Base-by-base conservation (phyloP, 2,888 invertebrate species). In the Synergus gifuensis region DNA sequence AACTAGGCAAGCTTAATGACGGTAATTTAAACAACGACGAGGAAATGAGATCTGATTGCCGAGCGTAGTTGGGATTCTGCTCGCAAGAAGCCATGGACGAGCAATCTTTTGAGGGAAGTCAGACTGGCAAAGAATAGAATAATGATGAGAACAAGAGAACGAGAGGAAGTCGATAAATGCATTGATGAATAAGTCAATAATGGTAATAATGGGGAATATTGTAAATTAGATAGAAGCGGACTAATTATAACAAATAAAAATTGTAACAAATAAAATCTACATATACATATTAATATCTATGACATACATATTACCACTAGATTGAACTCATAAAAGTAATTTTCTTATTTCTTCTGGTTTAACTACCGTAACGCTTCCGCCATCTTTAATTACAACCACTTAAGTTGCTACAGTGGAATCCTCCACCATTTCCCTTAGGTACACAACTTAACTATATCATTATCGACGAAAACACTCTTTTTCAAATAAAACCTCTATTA, bases 381-480 rank as follows among this genome's bases (percentile, higher is more conserved):
- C 86, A 89, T 89, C 87, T 88, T 90, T 88, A 89, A 90, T 90
- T 89, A 88, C 87, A 85, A 84, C 84, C 87, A 87, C 88, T 89
- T 85, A 86, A 89, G 86, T 86, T 84, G 82, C 83, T 79, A 28
- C 2, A 28, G 81, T 78, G 77, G 81, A 12, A 66, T 77, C 79
- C 81, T 82, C 79, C 76, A 67, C 76, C 79, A 81, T 81, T 77
- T 81, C 82, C 77, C 79, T 82, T 81, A 81, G 79, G 81, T 81
- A 82, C 81, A 76, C 76, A 80, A 83, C 82, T 78, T 83, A 81
- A 81, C 77, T 82, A 80, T 81, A 44, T 1, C 11, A 44, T 44
- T 44, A 11, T 44, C 42, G 42, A 9, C 9, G 2, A 44, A 44
- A 9, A 9, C 7, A 9, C 42, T 44, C 42, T 44, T 44, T 44